Base-by-base conservation (phyloP, 2,113 vertebrate genomes). In the Carassius auratus region DNA sequence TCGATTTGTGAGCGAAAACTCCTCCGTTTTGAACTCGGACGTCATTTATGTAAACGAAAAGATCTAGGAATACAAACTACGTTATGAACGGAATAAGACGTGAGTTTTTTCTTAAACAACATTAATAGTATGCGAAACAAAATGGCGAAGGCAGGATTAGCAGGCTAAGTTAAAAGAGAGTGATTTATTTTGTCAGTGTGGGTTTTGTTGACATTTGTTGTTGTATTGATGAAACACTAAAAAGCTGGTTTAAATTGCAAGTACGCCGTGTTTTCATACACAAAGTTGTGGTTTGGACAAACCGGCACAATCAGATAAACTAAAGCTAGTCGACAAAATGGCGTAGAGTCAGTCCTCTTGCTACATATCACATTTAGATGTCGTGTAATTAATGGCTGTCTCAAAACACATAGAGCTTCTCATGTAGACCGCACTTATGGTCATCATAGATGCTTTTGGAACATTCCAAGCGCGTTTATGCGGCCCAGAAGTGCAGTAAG, bases 121-220 rank as follows among this genome's bases (percentile, higher is more conserved):
- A 84, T 76, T 71, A 79, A 52, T 36, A 81, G 80, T 55, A 83
- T 55, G 50, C 76, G 71, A 85, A 86, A 93, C 90, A 94, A 94
- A 93, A 94, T 94, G 92, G 94, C 92, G 93, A 92, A 91, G 86
- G 84, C 15, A 81, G 73, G 85, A 88, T 85, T 87, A 89, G 66
- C 42, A 76, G 42, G 66, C 48, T 66, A 76, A 84, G 62, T 80
- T 84, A 6, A 73, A 42, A 30, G 17, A 69, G 61, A 62, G 48
- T 8, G 61, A 14, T 30, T 52, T 61, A 76, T 83, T 84, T 74
- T 78, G 3, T 30, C 42, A 38, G n/a, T 45, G 38, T 30, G 64
- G 1, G 73, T 81, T 26, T 48, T 76, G 8, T 33, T 36, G 10
- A 0, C 10, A 1, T 12, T 5, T 48, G 13, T 66, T 23, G 30